Base-by-base conservation (phyloP, 2,797 vertebrate species). In the Benthosema pterotum region DNA sequence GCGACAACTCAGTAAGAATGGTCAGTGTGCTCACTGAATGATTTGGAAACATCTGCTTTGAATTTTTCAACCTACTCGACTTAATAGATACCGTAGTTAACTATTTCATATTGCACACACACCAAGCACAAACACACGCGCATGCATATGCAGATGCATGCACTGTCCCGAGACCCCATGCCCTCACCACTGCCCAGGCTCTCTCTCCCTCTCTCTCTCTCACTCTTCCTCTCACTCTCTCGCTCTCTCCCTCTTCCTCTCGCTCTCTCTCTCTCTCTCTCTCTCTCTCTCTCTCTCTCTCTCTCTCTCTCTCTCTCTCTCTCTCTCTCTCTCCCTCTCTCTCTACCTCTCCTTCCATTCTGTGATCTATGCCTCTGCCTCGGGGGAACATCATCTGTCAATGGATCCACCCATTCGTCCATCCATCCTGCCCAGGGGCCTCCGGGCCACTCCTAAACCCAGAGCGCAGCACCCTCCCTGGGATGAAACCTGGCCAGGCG, bases 401-500 rank as follows among this genome's bases (percentile, higher is more conserved):
- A 74, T 64, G 80, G 83, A 87, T 89, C 86, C 87, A 88, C 88
- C 86, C 83, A 86, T 89, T 79, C 83, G 65, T 87, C 85, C 82
- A 74, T 78, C 82, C 79, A 19, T 67, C 80, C 60, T 45, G 66
- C 79, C 75, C 68, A 71, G 69, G 81, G 76, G 66, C 50, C 74
- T 79, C 83, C 22, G 48, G 82, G 86, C 78, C 78, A 78, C 80
- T 89, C 85, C 84, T 86, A 83, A 78, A 75, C 83, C 88, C 83
- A 87, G 74, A 81, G 79, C 81, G 69, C 75, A 77, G 80, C 86
- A 62, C 79, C 82, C 79, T 87, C 83, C 80, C 74, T 18, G 83
- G 89, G 80, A 87, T 87, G 87, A 91, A 85, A 91, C 86, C 86
- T 78, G 82, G 85, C 84, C 72, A 53, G 49, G 53, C 55, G 38